Conservation (phyloP, 1,140 invertebrate species). For the Drosophila auraria region DNA sequence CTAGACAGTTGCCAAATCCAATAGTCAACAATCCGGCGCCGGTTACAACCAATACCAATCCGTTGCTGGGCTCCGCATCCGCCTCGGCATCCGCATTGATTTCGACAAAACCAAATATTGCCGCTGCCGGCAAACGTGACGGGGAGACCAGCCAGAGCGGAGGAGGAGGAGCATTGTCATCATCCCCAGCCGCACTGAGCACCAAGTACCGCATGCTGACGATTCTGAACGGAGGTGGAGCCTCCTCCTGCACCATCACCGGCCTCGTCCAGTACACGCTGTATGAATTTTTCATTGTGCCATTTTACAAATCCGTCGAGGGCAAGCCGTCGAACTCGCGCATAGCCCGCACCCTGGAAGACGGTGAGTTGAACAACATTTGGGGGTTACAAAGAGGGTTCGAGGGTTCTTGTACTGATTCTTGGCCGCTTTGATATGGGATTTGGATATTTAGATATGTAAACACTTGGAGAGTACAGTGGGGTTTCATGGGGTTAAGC, state of each 20-base stretch:
- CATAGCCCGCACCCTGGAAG: constrained; percentile 90
- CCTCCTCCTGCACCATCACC: constrained; percentile 89
- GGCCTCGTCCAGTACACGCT: constrained; percentile 89
- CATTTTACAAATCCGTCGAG: constrained; percentile 91
- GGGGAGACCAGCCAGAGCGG: constrained; percentile 45
- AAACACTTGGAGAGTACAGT: constrained; percentile 26
- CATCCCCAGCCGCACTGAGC: constrained; percentile 40
- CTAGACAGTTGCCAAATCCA: constrained; percentile 81
- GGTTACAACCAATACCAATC: constrained; percentile 64
- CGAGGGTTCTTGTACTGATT: constrained; percentile 30
- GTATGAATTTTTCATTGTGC: constrained; percentile 92
- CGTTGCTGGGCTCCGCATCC: constrained; percentile 58
- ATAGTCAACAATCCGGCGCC: constrained; percentile 56
- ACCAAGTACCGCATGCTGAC: constrained; percentile 88
- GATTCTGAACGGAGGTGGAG: constrained; percentile 88
- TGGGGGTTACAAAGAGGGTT: constrained; percentile 28
- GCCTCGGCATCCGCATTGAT: constrained; percentile 80
- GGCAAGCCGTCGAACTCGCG: constrained; percentile 92
- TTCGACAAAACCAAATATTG: constrained; percentile 84
- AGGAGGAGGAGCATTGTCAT: constrained; percentile 15
- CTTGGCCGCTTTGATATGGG: constrained; percentile 47
- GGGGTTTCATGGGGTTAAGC: not conserved
- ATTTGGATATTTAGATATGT: constrained; percentile 52
- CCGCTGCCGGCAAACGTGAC: constrained; percentile 82
- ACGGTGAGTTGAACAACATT: constrained; percentile 87